Base-by-base conservation (phyloP, 2,888 invertebrate genomes). In the Trichopria drosophilae region DNA sequence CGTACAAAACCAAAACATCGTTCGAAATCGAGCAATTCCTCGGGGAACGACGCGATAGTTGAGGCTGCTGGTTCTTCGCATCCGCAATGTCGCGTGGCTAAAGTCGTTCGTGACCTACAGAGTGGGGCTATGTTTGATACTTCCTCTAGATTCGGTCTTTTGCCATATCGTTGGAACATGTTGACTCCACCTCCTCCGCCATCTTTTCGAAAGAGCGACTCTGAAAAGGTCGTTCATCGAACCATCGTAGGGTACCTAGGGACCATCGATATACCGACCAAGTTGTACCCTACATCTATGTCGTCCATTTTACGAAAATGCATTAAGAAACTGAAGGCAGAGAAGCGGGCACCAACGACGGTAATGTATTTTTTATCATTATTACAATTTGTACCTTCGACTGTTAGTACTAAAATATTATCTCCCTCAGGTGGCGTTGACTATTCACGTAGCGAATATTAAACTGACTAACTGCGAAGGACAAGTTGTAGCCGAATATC, bases 241-340 rank as follows among this genome's bases (percentile, higher is more conserved):
- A 90, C 90, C 0, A 84, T 97, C 2, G 93, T 97, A 1, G 95
- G 95, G 1, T 97, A 97, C 75, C 80, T 97, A 37, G 96, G 96
- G 16, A 95, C 96, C 1, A 93, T 97, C 57, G 96, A 96, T 77
- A 94, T 96, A 80, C 95, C 96, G 0, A 87, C 88, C 72, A 87
- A 90, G 60, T 80, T 90, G 32, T 80, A 87, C 42, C 84, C 85
- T 35, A 86, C 86, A 29, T 85, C 88, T 10, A 85, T 92, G 46
- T 76, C 88, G 60, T 81, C 82, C 68, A 85, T 89, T 13, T 87
- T 95, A 12, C 83, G 90, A 50, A 90, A 87, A 49, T 95, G 95
- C 55, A 94, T 97, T 36, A 83, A 91, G 53, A 86, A 93, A 65
- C 78, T 96, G 32, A 82, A 94, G 23, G 88, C 93, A 54, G 96